Evolutionary conservation across 2,797 vertebrate species (phyloP), one percentile per base, ranked within the genome.

Genomic region (Sparus aurata): DNA sequence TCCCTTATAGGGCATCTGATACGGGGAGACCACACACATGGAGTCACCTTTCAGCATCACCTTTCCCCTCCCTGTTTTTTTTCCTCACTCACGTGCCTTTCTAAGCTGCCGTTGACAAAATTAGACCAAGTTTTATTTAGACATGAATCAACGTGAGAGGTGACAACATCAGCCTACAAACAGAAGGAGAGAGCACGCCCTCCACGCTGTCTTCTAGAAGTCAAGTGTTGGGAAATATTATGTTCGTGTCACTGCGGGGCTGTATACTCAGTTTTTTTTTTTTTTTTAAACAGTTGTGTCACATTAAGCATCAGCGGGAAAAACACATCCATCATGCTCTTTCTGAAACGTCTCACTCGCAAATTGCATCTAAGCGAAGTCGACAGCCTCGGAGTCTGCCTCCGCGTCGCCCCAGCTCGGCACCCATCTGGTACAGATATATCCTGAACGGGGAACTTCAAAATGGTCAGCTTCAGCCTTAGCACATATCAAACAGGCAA

Each of bases 21-120:
- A 91, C 2, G 53, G 20, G 49, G 76, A 87, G 93, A 94, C 93
- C 93, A 94, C 93, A 94, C 93, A 94, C 92, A 87, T 0, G 17
- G 77, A 87, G 83, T 85, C 89, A 87, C 87, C 86, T 92, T 89
- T 85, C 77, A 82, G 79, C 77, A 79, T 91, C 91, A 86, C 84
- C 79, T 86, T 82, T 75, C 80, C 81, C 74, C 84, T 80, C 20
- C 1, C 55, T 84, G 49, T 59, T 53, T 69, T 25, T 25, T 80
- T 59, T 18, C 69, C 43, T 83, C 43, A 52, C 62, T 73, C 38
- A 43, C 41, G 49, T 1, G 3, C 72, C 41, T 25, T 11, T 64
- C 60, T 61, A 22, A 59, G 49, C 46, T 47, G 10, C 52, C 12
- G 5, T 53, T 58, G 34, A 72, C 75, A 54, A 46, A 67, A 63